These are phyloP conservation scores for Dendronephthya gigantea DNA, from an alignment of 64 coral and sea anemone species.

Conservation along the genomic window DNA sequence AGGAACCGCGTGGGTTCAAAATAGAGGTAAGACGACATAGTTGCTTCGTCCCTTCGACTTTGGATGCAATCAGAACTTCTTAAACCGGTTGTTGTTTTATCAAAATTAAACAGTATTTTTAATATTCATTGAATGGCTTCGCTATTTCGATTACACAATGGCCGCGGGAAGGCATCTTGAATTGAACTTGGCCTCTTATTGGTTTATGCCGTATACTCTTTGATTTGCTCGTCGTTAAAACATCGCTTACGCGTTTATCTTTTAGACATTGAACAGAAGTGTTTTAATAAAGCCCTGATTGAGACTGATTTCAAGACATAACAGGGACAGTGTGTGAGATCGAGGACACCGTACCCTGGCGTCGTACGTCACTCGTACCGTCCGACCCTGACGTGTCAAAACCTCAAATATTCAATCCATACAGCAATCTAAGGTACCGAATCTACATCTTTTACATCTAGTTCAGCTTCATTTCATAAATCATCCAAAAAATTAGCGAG, in stretches of 20 bases:
- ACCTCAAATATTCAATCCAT: not conserved
- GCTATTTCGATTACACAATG: slow-evolving; percentile 1
- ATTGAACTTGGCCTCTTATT: not conserved
- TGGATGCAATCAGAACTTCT: not conserved
- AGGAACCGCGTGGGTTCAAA: not conserved
- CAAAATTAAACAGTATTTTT: not conserved
- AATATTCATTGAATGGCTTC: slow-evolving; percentile 18
- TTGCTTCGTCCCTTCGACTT: not conserved
- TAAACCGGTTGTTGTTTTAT: not conserved
- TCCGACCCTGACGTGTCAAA: not conserved
- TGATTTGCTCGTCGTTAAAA: not conserved
- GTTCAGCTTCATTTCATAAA: not conserved
- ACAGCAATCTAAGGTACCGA: not conserved
- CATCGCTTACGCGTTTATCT: not conserved
- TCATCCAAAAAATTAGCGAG: not conserved
- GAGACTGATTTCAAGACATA: not conserved
- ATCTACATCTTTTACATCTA: not conserved
- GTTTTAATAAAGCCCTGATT: not conserved
- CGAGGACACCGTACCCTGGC: not conserved
- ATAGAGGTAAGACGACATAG: not conserved
- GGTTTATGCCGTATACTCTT: not conserved
- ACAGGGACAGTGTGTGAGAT: not conserved
- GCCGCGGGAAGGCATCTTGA: not conserved
- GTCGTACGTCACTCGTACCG: not conserved
- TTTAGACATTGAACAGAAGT: not conserved